Evolutionary conservation across 1,140 invertebrate species (phyloP), one percentile per base, ranked within the genome.

Genomic region (Dysdera silvatica): DNA sequence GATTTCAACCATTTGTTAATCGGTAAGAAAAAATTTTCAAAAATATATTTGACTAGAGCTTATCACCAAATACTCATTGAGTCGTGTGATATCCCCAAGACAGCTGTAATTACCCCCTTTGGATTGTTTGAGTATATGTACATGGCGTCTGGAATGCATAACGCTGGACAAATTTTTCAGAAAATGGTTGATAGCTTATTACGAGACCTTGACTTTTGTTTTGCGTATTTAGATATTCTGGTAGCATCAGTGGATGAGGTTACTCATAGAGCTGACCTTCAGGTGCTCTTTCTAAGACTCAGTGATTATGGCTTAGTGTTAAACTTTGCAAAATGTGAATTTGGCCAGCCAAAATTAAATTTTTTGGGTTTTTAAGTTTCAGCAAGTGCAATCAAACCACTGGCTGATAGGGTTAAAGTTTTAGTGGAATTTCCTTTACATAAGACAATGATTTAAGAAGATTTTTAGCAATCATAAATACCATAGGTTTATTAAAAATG

Each of bases 71-170:
- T 7, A 10, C 41, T 23, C 18, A n/a, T 43, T n/a, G 23, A n/a
- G 8, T 7, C 8, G 8, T 7, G 8, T n/a, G 61, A 66, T 52
- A 52, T 51, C 14, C 40, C 5, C 14, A 64, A 64, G 32, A 54
- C 61, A 7, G 61, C 61, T 29, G 28, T 65, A 4, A 65, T 49
- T 24, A 64, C 59, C 5, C 28, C 61, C n/a, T 47, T 64, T 45
- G 61, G 61, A 12, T 35, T 63, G 6, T 63, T 35, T 47, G 58
- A 63, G 45, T 56, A 14, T 2, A 2, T 5, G 1, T 14, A 10
- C 12, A 45, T 45, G 6, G 1, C 8, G 18, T 7, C 24, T 20
- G 41, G 7, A 23, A 8, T 45, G 5, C 14, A 31, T 3, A 51
- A 51, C 10, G 48, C 28, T 51, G 48, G 6, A 0, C 48, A 51